These are phyloP conservation scores for Drosophila aff. DNA, from an alignment of 1,140 invertebrate genomes.

Conservation along the genomic window DNA sequence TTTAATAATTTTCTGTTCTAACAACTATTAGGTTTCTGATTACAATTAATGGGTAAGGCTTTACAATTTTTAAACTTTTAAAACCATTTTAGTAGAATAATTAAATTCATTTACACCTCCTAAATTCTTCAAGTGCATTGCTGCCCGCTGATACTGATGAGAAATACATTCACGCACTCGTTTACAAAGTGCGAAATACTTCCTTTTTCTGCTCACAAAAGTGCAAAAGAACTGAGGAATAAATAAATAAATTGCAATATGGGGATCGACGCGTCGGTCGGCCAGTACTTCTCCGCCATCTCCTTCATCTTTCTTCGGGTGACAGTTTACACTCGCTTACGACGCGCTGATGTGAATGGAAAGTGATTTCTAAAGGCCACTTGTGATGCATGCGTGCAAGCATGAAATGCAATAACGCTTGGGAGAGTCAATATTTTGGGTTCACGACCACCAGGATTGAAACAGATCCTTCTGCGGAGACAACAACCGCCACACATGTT, in stretches of 20 bases:
- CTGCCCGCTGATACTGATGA: slow-evolving; percentile 34
- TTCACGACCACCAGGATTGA: slow-evolving; percentile 49
- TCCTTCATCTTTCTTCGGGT: slow-evolving; percentile 19
- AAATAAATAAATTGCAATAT: slow-evolving; percentile 49
- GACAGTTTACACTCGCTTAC: slow-evolving; percentile 47
- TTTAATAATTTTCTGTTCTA: not conserved
- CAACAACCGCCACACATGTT: slow-evolving; percentile 51
- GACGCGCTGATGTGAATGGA: slow-evolving; percentile 33
- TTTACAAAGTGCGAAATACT: slow-evolving; percentile 49
- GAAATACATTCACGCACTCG: slow-evolving; percentile 30
- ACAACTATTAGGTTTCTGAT: not conserved
- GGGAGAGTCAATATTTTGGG: slow-evolving; percentile 48
- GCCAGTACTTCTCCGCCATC: slow-evolving; percentile 16
- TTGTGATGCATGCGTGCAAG: slow-evolving; percentile 34
- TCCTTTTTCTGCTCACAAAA: slow-evolving; percentile 36
- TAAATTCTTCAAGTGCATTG: slow-evolving; percentile 16
- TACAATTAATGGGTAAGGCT: not conserved
- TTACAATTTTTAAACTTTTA: no score
- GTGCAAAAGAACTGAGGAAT: slow-evolving; percentile 24
- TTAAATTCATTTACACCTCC: no score
- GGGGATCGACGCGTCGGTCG: slow-evolving; percentile 23
- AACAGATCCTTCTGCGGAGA: slow-evolving; percentile 27
- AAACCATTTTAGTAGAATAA: no score
- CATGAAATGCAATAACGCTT: slow-evolving; percentile 50
- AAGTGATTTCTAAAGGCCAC: slow-evolving; percentile 49